Evolutionary conservation across 64 coral and sea anemone genomes (phyloP), one percentile per base, ranked within the genome.

Genomic region (Porites lutea): DNA sequence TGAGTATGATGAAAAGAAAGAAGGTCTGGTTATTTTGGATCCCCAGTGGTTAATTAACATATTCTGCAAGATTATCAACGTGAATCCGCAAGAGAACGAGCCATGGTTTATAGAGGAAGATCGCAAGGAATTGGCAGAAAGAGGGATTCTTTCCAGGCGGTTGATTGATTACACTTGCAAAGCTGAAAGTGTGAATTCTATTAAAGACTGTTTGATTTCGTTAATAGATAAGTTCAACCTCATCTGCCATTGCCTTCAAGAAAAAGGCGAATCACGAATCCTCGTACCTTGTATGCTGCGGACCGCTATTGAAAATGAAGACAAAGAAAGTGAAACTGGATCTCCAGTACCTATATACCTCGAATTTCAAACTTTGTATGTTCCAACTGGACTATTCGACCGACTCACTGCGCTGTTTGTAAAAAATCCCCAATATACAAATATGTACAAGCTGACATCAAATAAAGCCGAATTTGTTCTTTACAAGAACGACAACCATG

Each of bases 171-270:
- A 22, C n/a, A 52, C 75, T n/a, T 78, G 49, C 6, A 3, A 14
- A n/a, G 10, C 12, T 10, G 6, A 3, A 19, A 9, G 9, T 10
- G 15, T 78, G 6, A 11, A 27, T 21, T 4, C 4, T 0, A 37
- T 78, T 20, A 57, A 55, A 22, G 16, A 78, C 13, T 55, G 15
- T 1, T 20, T 78, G 51, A 53, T 55, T 53, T 55, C 10, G 22
- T 9, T 78, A 2, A 78, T 78, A 50, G 51, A 78, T 6, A 78
- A 55, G 6, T 78, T 78, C 52, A 55, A 78, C n/a, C 8, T 78
- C 8, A 53, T 78, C 8, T 57, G 14, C 3, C 6, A 58, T 0
- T 78, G 50, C 4, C 49, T 5, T 4, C 8, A 2, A 16, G 22
- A 57, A 2, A 19, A 7, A 21, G 10, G 57, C 3, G 51, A 57